phyloP scores from a whole-genome alignment of 2,888 invertebrate genomes.

The Epistrophe eligans region DNA sequence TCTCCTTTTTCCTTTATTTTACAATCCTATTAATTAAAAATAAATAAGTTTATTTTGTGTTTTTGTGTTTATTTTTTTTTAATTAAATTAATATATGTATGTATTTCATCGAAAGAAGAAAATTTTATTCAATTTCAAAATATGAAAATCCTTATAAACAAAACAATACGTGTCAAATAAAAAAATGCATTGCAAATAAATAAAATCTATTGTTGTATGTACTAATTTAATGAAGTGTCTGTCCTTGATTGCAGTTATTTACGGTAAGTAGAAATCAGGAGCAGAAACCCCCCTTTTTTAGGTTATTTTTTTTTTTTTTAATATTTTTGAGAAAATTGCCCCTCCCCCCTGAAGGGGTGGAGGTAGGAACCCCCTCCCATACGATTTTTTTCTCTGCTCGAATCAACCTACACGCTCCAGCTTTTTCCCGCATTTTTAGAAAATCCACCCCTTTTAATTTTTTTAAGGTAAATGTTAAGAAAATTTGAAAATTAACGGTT shows the following conservation, averaged over 20 bases:
- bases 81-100: slow-evolving; percentile 31
- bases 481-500: neutral
- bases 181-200: slow-evolving; percentile 33
- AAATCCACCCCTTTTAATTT: neutral
- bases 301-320: too few species aligned
- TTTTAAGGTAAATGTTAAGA: neutral
- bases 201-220: neutral
- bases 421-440: neutral
- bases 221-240: too few species aligned
- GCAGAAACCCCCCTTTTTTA: too few species aligned
- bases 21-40: neutral
- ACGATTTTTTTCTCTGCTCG: neutral
- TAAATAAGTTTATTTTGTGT: slow-evolving; percentile 43
- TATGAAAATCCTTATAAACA: slow-evolving; percentile 44
- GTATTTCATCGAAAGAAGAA: slow-evolving; percentile 51
- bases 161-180: slow-evolving; percentile 57
- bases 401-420: neutral
- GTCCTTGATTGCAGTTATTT: too few species aligned
- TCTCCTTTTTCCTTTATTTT: neutral
- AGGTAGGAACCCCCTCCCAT: neutral
- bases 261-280: too few species aligned
- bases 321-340: neutral
- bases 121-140: slow-evolving; percentile 49
- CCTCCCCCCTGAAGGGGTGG: neutral
- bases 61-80: slow-evolving; percentile 38